Evolutionary conservation across 1,140 invertebrate genomes (phyloP), one percentile per base, ranked within the genome.

Genomic region (Cherax destructor): DNA sequence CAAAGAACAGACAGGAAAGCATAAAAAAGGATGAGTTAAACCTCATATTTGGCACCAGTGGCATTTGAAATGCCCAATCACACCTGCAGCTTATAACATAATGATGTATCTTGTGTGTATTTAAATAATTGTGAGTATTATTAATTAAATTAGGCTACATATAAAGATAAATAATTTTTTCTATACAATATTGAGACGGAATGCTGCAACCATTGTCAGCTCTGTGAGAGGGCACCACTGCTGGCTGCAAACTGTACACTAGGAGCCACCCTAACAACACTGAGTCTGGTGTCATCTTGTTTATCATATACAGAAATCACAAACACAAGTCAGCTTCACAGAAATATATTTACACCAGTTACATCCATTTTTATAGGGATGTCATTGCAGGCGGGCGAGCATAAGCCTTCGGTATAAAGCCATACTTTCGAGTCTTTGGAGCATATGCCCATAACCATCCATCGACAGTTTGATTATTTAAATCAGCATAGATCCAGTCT

Each of bases 381-480:
- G 98, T 99, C 96, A 98, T 98, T 78, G 97, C 98, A 1, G 98
- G 98, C 11, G 97, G 97, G n/a, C 97, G 95, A 1, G 98, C 98
- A 94, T 99, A 99, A 0, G 98, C 97, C 94, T 98, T 98, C 16
- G 98, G 98, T 93, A 99, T 98, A 94, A 99, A 99, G 18, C 98
- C 98, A 94, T 98, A 98, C 95, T 98, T 98, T 50, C 98, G 95
- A 16, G 97, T 97, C 95, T 98, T 98, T 0, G 98, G 98, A 13
- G 98, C 97, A 94, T 98, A 98, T 0, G 98, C 98, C 98, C 98
- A 99, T 52, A 99, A 95, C 98, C 98, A 99, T 16, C 98, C 98
- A 94, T 98, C 97, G 1, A 98, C 98, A 0, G 97, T 98, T 95
- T 99, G 98, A 95, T 98, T 98, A 91, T 96, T 97, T 61, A 98